Conservation (phyloP, 2,797 vertebrate species). For the Petrocephalus sullivani region DNA sequence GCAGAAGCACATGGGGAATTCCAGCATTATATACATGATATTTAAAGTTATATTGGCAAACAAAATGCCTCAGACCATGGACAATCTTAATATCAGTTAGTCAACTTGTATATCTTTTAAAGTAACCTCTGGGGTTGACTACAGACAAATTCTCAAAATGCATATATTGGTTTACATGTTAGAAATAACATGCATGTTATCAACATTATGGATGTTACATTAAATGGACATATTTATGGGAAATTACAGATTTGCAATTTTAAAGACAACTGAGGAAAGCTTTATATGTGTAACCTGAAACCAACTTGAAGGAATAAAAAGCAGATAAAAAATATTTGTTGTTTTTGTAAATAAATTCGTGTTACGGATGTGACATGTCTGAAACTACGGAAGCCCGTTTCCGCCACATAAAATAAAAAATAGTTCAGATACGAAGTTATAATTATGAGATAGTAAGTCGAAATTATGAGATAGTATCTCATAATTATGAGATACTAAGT, state of each 20-base stretch:
- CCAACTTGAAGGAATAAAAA: not conserved
- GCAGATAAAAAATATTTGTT: not conserved
- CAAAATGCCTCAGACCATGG: not conserved
- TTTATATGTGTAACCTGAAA: not conserved
- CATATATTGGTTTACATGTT: not conserved
- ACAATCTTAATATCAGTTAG: not conserved
- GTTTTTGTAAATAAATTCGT: not conserved
- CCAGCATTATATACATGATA: not conserved
- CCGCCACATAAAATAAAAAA: no score
- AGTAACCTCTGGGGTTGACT: not conserved
- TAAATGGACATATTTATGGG: not conserved
- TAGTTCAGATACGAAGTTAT: no score
- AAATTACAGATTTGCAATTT: not conserved
- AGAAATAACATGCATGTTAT: no score
- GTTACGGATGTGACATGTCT: not conserved
- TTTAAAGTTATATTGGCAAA: not conserved
- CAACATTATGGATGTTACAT: no score
- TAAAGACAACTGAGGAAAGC: not conserved
- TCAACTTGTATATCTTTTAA: not conserved
- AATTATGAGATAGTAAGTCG: no score
- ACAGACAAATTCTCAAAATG: not conserved
- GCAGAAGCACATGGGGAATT: not conserved
- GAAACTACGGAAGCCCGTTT: no score
- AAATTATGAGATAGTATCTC: no score
- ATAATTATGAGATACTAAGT: no score